Conservation (phyloP, 1,140 invertebrate species). For the Gonioctena quinquepunctata region DNA sequence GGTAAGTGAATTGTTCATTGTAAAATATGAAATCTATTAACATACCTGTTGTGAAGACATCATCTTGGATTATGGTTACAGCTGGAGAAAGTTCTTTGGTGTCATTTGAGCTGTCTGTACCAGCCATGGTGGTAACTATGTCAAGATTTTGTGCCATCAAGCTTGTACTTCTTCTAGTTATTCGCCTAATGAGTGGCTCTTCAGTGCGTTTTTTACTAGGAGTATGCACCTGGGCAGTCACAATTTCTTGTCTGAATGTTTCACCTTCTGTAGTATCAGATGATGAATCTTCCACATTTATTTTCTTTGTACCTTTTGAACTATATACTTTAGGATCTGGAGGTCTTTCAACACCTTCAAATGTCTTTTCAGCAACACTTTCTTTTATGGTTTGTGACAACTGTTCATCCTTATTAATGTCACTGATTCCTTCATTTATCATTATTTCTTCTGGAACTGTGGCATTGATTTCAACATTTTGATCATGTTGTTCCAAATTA, state of each 20-base stretch:
- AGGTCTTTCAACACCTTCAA: background rate
- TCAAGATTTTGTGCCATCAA: background rate
- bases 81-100: too few species aligned
- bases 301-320: background rate
- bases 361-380: background rate
- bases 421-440: too few species aligned
- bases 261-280: background rate
- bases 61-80: too few species aligned
- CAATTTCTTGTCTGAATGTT: background rate
- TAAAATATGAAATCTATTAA: too few species aligned
- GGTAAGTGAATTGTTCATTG: too few species aligned
- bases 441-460: too few species aligned
- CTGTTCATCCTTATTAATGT: background rate
- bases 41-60: background rate
- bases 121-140: too few species aligned
- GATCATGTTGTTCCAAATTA: too few species aligned
- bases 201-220: background rate
- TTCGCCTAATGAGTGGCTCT: background rate
- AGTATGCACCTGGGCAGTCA: background rate
- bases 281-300: background rate
- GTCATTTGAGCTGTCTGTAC: too few species aligned
- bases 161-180: conserved; percentile 3
- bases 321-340: background rate
- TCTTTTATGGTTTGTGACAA: background rate
- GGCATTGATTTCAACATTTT: too few species aligned